phyloP scores from a whole-genome alignment of 2,113 vertebrate genomes.

The Mesocricetus auratus region DNA sequence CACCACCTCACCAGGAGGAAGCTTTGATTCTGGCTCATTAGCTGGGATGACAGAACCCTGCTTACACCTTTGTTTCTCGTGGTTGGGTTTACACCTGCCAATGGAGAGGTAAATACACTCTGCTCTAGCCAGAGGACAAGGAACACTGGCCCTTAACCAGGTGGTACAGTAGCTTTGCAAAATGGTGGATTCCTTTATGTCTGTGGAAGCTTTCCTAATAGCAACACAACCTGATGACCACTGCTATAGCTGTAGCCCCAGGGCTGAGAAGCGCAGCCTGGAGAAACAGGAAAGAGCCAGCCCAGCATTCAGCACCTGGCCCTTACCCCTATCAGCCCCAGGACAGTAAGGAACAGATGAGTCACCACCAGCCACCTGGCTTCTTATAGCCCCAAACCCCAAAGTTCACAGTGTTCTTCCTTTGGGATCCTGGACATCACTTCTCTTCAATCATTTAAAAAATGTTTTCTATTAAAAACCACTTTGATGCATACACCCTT shows the following conservation, averaged over 20 bases:
- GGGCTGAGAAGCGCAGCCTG: no score
- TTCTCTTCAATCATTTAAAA: neutral
- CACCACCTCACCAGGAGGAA: neutral
- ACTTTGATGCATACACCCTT: neutral
- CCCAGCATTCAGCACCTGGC: no score
- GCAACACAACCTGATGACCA: neutral
- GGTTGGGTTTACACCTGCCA: neutral
- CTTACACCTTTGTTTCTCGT: neutral
- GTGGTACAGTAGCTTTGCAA: neutral
- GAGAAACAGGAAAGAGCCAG: fast-evolving
- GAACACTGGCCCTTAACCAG: neutral
- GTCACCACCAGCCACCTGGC: neutral
- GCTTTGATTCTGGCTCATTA: neutral
- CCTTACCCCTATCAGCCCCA: neutral
- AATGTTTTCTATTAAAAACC: neutral
- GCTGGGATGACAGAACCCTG: neutral
- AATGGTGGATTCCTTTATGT: neutral
- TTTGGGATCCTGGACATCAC: neutral
- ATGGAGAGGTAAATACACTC: neutral
- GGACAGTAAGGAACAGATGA: no score
- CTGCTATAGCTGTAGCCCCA: fast-evolving
- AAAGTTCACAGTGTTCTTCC: neutral
- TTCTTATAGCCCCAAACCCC: neutral
- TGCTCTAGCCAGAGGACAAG: neutral
- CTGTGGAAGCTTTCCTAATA: neutral